Base-by-base conservation (phyloP, 2,888 invertebrate species). In the Muschampia plurimacula region DNA sequence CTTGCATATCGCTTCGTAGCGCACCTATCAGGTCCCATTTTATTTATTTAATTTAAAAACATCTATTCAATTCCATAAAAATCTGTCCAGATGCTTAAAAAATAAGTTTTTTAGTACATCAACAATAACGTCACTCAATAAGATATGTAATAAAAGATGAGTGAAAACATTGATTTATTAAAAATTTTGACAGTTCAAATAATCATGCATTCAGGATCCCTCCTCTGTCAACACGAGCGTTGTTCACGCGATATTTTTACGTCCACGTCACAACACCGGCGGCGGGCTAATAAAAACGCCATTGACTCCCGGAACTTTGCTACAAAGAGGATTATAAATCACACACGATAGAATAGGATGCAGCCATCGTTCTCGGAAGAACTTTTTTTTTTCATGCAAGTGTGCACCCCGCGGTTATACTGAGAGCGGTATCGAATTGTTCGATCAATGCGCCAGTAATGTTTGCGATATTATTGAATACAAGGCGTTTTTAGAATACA, bases 291-390 rank as follows among this genome's bases (percentile, higher is more conserved):
- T 88, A 89, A 86, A 89, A 88, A 85, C 86, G 69, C 82, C 80
- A 84, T 84, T 82, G 87, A 83, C 88, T 89, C 86, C 89, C 90
- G 90, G 88, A 90, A 89, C 86, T 86, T 79, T 77, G 80, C 72
- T 80, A 86, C 86, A 86, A 88, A 88, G 87, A 87, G 83, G 83
- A 80, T 82, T 81, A 88, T 89, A 89, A 89, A 89, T 89, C 88
- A 88, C 81, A 68, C 75, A 67, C 65, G 74, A 63, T 72, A 62
- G 72, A 68, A 81, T 80, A 81, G 75, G 74, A 76, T 74, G 74
- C 77, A 74, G 64, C 76, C 77, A 75, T 74, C 71, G 74, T 76
- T 75, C 73, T 69, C 71, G 74, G 76, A 74, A 74, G 67, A 63
- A 72, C 41, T 39, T 72, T 59, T 69, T 74, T 74, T 76, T 76